phyloP scores from a whole-genome alignment of 2,888 invertebrate species.

The Spodoptera picta region DNA sequence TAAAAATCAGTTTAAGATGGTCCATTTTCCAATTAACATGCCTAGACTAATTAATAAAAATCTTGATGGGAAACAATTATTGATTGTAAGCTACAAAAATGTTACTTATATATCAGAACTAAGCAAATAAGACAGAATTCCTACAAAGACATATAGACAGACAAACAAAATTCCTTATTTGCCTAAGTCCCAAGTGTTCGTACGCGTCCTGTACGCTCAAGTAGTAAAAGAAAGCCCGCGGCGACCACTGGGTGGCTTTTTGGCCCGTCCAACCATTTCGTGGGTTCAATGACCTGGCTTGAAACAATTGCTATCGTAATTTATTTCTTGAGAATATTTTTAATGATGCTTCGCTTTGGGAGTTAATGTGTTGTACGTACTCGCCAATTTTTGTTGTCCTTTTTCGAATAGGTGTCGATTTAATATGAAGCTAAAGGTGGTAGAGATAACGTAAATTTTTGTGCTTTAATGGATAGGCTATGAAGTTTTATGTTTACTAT shows the following conservation, averaged over 20 bases:
- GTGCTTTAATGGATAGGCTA: no score
- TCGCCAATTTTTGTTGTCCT: constrained; percentile 32
- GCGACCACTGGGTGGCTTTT: constrained; percentile 70
- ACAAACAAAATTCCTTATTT: constrained; percentile 12
- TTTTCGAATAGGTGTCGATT: neutral
- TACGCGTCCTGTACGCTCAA: constrained; percentile 55
- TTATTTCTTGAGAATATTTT: constrained; percentile 60
- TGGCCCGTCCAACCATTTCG: constrained; percentile 69
- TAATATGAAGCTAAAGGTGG: neutral
- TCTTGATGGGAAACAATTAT: neutral
- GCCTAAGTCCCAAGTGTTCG: constrained; percentile 55
- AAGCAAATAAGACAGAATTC: no score
- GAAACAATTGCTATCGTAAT: constrained; percentile 72
- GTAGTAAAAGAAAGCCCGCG: constrained; percentile 61
- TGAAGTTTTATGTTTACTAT: no score
- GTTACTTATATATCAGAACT: neutral
- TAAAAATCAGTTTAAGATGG: no score
- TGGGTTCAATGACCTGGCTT: constrained; percentile 70
- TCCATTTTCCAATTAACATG: no score
- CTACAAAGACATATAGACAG: constrained; percentile 2
- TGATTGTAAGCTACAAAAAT: neutral
- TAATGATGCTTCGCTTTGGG: constrained; percentile 47
- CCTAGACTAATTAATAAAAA: no score
- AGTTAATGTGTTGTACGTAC: constrained; percentile 38
- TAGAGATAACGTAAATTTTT: neutral